Evolutionary conservation across 2,113 vertebrate genomes (phyloP).

Genomic region (Sylvilagus bachmani): DNA sequence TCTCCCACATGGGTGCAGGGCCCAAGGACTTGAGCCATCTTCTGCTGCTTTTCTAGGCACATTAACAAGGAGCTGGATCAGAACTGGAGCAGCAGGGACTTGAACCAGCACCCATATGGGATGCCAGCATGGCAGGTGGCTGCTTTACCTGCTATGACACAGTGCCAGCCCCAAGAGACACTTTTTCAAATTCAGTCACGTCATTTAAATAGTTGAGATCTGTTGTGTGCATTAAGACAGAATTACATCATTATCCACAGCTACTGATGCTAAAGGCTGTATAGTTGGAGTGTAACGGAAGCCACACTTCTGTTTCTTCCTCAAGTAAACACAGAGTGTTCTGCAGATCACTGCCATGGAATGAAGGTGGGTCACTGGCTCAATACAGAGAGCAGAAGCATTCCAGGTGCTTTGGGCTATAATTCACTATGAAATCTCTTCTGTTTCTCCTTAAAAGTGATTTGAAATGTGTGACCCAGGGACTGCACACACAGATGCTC

Average conservation of each 20-base stretch:
- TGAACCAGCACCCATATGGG: too few species aligned
- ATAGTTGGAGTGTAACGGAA: background rate
- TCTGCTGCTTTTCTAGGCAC: too few species aligned
- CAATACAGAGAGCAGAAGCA: background rate
- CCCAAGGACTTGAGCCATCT: too few species aligned
- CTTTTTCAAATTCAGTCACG: background rate
- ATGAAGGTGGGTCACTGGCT: background rate
- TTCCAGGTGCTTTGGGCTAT: background rate
- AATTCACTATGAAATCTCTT: background rate
- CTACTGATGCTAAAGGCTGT: background rate
- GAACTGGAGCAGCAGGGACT: too few species aligned
- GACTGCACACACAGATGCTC: background rate
- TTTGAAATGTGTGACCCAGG: background rate
- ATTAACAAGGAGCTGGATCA: too few species aligned
- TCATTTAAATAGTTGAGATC: conserved; percentile 15
- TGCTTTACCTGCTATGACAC: too few species aligned
- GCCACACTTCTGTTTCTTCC: background rate
- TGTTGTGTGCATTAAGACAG: conserved; percentile 13
- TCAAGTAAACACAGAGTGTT: background rate
- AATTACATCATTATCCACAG: background rate
- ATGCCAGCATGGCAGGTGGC: too few species aligned
- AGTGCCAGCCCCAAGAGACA: too few species aligned
- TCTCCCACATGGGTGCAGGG: too few species aligned
- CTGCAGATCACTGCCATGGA: background rate
- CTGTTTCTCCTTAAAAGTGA: conserved; percentile 25